A percentile compares a stretch with the other conserved stretches of the same genome.
Evolutionary conservation across 2,113 vertebrate genomes (phyloP).

Genomic region (Brienomyrus longianalis): DNA sequence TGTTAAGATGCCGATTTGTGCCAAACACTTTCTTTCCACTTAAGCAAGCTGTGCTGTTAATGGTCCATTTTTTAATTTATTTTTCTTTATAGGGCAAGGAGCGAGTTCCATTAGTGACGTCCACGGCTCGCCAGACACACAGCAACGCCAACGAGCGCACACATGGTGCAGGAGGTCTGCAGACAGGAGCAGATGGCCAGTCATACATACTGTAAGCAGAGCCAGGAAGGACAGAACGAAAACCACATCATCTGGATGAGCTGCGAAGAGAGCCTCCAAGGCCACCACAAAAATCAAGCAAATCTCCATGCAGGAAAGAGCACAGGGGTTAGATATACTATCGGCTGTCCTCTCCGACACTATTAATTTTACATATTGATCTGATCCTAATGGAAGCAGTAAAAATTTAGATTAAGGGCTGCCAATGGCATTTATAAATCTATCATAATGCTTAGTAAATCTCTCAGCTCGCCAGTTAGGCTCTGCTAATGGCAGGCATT

Average conservation of each 20-base stretch:
- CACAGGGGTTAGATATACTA: conserved; percentile 25
- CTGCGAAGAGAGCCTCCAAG: not conserved
- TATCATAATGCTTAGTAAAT: conserved; percentile 29
- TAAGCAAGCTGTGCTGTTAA: conserved; percentile 6
- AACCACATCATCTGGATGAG: not conserved
- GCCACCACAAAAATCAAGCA: not conserved
- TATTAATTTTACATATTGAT: conserved; percentile 48
- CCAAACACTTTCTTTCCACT: conserved; percentile 4
- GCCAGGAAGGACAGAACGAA: not conserved
- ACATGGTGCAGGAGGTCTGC: not conserved
- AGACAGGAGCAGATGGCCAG: not conserved
- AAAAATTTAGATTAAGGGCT: conserved; percentile 49
- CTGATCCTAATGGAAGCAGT: conserved; percentile 50
- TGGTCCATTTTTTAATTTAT: not conserved
- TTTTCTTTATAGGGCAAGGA: not conserved
- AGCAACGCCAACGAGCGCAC: not conserved
- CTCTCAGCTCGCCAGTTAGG: conserved; percentile 30
- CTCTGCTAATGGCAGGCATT: not conserved
- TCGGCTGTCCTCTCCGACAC: conserved; percentile 21
- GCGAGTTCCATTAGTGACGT: not conserved
- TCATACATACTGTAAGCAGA: not conserved
- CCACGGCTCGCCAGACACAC: not conserved
- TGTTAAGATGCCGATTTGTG: not conserved
- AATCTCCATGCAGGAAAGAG: not conserved
- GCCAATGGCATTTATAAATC: conserved; percentile 39